A percentile compares a stretch with the other conserved stretches of the same genome.
phyloP scores from a whole-genome alignment of 1,140 invertebrate genomes.

The Dendroctonus ponderosae region DNA sequence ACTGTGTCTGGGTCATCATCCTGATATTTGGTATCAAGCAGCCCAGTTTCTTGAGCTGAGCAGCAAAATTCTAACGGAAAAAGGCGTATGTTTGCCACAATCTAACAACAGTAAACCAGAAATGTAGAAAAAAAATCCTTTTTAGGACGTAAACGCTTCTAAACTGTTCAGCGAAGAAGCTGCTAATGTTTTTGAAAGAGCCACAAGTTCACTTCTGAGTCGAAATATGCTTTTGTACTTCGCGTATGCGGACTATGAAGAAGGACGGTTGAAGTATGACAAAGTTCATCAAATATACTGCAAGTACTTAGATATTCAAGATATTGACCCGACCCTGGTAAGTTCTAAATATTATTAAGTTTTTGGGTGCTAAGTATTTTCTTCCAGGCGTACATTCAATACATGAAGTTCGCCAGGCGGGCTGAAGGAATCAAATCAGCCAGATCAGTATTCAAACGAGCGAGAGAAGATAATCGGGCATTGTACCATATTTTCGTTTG shows the following conservation, averaged over 20 bases:
- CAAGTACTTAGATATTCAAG: conserved; percentile 81
- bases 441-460: conserved; percentile 90
- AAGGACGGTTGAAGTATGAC: conserved; percentile 93
- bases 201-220: conserved; percentile 81
- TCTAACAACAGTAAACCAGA: background rate
- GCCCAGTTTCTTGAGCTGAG: conserved; percentile 94
- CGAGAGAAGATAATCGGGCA: conserved; percentile 84
- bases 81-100: conserved; percentile 68
- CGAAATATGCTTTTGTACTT: conserved; percentile 95
- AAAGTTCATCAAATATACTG: conserved; percentile 98
- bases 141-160: conserved; percentile 83
- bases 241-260: conserved; percentile 98
- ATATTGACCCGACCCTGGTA: conserved; percentile 93
- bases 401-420: conserved; percentile 97
- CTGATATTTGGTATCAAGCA: conserved; percentile 98
- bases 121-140: background rate
- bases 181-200: conserved; percentile 90
- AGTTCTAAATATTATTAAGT: conserved; percentile 43
- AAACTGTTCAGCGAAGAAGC: conserved; percentile 93
- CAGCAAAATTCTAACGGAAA: conserved; percentile 88
- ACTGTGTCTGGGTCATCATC: conserved; percentile 94
- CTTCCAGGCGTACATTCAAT: conserved; percentile 89
- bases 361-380: conserved; percentile 34
- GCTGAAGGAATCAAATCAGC: conserved; percentile 98
- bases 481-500: conserved; percentile 94